These are phyloP conservation scores for Falco peregrinus DNA, from an alignment of 2,797 vertebrate genomes.

Conservation along the genomic window DNA sequence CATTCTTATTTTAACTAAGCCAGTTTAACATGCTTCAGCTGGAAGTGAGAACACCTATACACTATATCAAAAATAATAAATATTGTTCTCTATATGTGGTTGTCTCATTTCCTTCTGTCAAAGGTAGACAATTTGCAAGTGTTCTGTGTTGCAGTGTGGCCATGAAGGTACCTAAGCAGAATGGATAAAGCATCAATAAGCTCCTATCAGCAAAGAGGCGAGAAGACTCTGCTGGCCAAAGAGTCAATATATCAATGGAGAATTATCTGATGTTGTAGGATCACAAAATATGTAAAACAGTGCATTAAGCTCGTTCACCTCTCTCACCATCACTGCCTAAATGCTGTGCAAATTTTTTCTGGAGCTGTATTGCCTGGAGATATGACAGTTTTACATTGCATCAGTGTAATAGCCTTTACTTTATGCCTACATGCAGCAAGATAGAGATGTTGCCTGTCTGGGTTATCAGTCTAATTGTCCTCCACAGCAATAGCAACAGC, in stretches of 20 bases:
- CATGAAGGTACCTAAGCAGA: not conserved
- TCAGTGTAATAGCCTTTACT: not conserved
- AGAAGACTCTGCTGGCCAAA: not conserved
- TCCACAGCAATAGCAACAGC: not conserved
- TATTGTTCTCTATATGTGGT: not conserved
- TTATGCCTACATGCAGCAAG: not conserved
- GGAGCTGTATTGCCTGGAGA: not conserved
- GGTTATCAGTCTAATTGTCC: not conserved
- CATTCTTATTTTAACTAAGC: not conserved
- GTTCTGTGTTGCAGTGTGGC: not conserved
- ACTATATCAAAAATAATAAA: not conserved
- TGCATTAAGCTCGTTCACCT: not conserved
- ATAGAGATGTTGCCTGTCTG: not conserved
- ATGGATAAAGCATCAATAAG: not conserved
- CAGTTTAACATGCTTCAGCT: not conserved
- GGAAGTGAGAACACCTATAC: not conserved
- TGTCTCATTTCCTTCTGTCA: not conserved
- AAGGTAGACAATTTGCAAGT: not conserved
- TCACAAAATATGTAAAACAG: not conserved
- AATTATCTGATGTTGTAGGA: not conserved
- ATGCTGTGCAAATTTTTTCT: not conserved
- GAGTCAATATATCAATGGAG: not conserved
- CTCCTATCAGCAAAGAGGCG: not conserved
- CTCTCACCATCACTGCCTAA: not conserved
- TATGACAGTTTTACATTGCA: not conserved